Conservation (phyloP, 92 coral and sea anemone species). For the Montipora capitata region DNA sequence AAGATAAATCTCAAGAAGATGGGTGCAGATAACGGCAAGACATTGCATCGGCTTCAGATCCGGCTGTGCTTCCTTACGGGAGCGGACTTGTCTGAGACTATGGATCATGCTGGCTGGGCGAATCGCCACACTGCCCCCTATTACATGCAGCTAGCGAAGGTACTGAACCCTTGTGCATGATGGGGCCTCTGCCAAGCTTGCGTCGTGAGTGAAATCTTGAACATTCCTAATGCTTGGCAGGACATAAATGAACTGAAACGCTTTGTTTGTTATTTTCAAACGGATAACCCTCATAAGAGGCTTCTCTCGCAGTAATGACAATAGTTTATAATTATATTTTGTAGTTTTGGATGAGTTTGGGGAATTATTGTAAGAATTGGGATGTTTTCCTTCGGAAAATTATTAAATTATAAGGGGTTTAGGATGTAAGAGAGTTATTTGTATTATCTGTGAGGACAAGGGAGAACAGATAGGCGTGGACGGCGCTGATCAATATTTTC, state of each 20-base stretch:
- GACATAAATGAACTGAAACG: conserved; percentile 51
- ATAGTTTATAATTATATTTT: too few relatives aligned
- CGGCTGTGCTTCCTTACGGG: conserved; percentile 48
- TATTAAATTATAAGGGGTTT: too few relatives aligned
- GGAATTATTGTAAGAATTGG: too few relatives aligned
- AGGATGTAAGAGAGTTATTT: too few relatives aligned
- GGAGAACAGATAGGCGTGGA: too few relatives aligned
- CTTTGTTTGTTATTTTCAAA: conserved; percentile 49
- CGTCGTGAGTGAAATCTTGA: neutral
- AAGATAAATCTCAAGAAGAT: conserved; percentile 48
- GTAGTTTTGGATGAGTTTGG: too few relatives aligned
- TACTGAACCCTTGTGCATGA: conserved; percentile 19
- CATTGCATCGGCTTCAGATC: conserved; percentile 53
- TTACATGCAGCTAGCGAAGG: conserved; percentile 57
- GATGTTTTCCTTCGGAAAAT: too few relatives aligned
- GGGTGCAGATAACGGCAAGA: conserved; percentile 45
- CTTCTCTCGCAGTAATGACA: neutral
- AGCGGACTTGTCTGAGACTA: conserved; percentile 42
- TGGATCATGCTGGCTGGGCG: conserved; percentile 55
- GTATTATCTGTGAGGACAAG: too few relatives aligned
- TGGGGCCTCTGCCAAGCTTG: conserved; percentile 52
- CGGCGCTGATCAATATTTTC: too few relatives aligned
- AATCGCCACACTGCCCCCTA: conserved; percentile 48
- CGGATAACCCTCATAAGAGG: neutral
- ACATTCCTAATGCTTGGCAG: conserved; percentile 19